These are phyloP conservation scores for Burhinus oedicnemus DNA, from an alignment of 2,113 vertebrate genomes.

Conservation along the genomic window DNA sequence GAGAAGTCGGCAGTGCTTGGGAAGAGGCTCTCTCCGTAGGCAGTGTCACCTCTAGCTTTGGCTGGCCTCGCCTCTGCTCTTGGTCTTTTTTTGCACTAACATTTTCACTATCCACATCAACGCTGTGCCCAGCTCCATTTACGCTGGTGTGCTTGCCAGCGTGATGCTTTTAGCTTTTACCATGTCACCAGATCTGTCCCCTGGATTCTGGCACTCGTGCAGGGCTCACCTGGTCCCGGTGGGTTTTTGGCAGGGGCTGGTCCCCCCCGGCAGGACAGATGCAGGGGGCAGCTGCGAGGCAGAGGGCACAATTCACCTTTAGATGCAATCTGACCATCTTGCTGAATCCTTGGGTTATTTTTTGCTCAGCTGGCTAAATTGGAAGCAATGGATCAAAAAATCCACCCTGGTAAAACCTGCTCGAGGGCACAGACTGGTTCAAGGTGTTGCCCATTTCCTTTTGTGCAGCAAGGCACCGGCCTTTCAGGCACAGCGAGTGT, in stretches of 20 bases:
- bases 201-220: not conserved
- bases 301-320: not conserved
- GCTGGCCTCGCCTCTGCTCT: not conserved
- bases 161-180: not conserved
- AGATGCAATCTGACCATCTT: accelerated
- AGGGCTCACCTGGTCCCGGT: not conserved
- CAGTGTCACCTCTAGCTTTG: not conserved
- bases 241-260: not conserved
- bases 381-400: not conserved
- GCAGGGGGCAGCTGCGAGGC: not conserved
- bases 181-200: not conserved
- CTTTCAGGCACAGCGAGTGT: not conserved
- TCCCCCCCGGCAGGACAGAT: not conserved
- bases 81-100: not conserved
- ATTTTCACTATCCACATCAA: not conserved
- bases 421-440: not conserved
- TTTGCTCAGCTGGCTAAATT: not conserved
- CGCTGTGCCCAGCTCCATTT: not conserved
- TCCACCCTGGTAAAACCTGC: not conserved
- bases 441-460: not conserved
- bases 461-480: not conserved
- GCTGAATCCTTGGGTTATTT: not conserved
- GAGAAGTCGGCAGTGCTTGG: not conserved
- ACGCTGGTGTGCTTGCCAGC: not conserved
- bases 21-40: not conserved